Evolutionary conservation across 2,888 invertebrate genomes (phyloP).

Genomic region (Drosophila birchii): DNA sequence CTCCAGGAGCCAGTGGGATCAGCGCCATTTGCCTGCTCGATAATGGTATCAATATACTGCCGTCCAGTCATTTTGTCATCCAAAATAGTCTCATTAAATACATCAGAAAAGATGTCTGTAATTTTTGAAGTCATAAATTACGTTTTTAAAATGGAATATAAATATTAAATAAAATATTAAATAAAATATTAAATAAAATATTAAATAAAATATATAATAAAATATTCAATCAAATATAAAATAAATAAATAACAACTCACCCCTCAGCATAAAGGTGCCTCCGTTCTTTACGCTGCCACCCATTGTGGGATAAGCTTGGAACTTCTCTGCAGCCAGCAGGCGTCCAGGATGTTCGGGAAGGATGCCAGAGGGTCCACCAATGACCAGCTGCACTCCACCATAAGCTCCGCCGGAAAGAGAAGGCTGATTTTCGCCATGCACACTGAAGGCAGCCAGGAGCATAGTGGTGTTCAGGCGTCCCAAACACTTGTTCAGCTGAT

Average conservation of each 20-base stretch:
- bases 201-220: not conserved
- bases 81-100: constrained; percentile 81
- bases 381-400: constrained; percentile 82
- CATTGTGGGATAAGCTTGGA: constrained; percentile 83
- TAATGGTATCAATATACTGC: constrained; percentile 80
- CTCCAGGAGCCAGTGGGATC: constrained; percentile 81
- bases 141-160: too few species aligned
- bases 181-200: not conserved
- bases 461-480: constrained; percentile 81
- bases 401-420: constrained; percentile 64
- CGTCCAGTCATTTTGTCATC: constrained; percentile 70
- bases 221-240: not conserved
- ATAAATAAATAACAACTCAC: constrained; percentile 66
- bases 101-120: constrained; percentile 79
- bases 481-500: constrained; percentile 83
- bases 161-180: not conserved
- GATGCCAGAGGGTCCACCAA: constrained; percentile 83
- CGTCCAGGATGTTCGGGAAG: constrained; percentile 82
- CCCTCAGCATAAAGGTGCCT: constrained; percentile 84
- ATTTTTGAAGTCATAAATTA: not conserved
- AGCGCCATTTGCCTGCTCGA: constrained; percentile 80
- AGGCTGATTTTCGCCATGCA: constrained; percentile 74
- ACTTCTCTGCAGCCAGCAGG: constrained; percentile 77
- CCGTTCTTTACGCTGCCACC: constrained; percentile 85
- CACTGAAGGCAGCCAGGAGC: constrained; percentile 83